phyloP scores from a whole-genome alignment of 2,888 invertebrate species.

The Eubasilissa splendida region DNA sequence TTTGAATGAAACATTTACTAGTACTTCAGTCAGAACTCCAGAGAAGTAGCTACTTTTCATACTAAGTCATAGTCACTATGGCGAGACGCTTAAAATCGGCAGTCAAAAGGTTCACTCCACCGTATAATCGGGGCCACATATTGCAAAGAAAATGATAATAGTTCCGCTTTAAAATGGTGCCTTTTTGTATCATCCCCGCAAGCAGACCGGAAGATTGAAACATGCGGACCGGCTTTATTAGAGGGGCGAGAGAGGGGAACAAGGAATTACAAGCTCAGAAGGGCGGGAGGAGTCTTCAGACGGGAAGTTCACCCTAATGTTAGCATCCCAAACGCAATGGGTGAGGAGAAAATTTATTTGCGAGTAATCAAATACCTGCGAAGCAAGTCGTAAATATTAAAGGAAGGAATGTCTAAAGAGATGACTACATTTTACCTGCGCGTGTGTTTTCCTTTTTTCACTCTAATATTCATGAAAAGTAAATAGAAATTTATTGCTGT shows the following conservation, averaged over 20 bases:
- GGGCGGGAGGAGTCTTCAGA: background rate
- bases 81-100: slow-evolving; percentile 11
- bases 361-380: slow-evolving; percentile 35
- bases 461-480: slow-evolving; percentile 38
- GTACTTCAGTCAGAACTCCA: slow-evolving; percentile 15
- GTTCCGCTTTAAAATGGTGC: background rate
- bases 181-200: slow-evolving; percentile 8
- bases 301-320: slow-evolving; percentile 7
- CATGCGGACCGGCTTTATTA: background rate
- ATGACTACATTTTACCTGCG: slow-evolving; percentile 1
- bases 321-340: slow-evolving; percentile 26
- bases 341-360: slow-evolving; percentile 14
- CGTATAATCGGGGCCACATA: background rate
- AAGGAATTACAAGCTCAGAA: slow-evolving; percentile 15
- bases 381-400: slow-evolving; percentile 38
- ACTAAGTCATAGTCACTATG: background rate
- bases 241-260: background rate
- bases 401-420: slow-evolving; percentile 13
- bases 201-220: slow-evolving; percentile 24
- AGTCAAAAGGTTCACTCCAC: background rate
- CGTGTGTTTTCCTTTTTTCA: slow-evolving; percentile 21
- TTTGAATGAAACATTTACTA: slow-evolving; percentile 12
- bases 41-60: background rate
- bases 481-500: slow-evolving; percentile 31
- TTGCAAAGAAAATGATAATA: slow-evolving; percentile 10